Percentiles rank a stretch among this genome's conserved stretches.
Evolutionary conservation across 53 echinoderm and acorn worm genomes (phyloP).

Genomic region (Hippasteria phrygiana): DNA sequence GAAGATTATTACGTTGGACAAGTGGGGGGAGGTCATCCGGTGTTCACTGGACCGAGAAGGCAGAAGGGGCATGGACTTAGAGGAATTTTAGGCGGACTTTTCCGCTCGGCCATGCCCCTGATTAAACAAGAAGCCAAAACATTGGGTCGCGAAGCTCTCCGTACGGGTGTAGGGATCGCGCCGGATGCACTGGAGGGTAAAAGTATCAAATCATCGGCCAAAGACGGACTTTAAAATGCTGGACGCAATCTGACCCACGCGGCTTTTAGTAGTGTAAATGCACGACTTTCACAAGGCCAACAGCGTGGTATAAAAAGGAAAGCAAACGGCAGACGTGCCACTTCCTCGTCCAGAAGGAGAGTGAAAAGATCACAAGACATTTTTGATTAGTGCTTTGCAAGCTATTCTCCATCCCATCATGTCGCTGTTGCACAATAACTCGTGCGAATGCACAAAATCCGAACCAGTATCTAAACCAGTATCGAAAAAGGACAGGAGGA

Average conservation of each 20-base stretch:
- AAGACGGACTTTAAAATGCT: constrained; percentile 11
- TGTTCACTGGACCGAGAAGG: constrained; percentile 40
- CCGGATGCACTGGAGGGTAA: constrained; percentile 61
- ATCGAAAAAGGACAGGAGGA: constrained; percentile 71
- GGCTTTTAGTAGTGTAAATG: neutral
- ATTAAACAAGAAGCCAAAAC: constrained; percentile 60
- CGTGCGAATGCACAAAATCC: constrained; percentile 80
- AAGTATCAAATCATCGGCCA: constrained; percentile 40
- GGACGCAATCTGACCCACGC: constrained; percentile 42
- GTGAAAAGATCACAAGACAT: constrained; percentile 54
- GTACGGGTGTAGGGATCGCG: constrained; percentile 61
- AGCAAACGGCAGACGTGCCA: constrained; percentile 15
- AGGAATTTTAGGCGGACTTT: constrained; percentile 52
- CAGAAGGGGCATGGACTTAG: constrained; percentile 49
- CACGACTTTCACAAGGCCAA: neutral
- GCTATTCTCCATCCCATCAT: constrained; percentile 24
- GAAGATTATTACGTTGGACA: constrained; percentile 39
- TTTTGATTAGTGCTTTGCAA: constrained; percentile 36
- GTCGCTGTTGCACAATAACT: constrained; percentile 80
- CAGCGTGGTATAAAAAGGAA: constrained; percentile 63
- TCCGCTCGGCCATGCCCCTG: constrained; percentile 38
- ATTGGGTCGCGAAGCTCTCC: constrained; percentile 57
- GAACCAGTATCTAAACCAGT: constrained; percentile 75
- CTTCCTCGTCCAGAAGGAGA: constrained; percentile 3
- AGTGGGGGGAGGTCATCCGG: constrained; percentile 50